Conservation (phyloP, 2,888 invertebrate genomes). For the Harpagoxenus sublaevis region DNA sequence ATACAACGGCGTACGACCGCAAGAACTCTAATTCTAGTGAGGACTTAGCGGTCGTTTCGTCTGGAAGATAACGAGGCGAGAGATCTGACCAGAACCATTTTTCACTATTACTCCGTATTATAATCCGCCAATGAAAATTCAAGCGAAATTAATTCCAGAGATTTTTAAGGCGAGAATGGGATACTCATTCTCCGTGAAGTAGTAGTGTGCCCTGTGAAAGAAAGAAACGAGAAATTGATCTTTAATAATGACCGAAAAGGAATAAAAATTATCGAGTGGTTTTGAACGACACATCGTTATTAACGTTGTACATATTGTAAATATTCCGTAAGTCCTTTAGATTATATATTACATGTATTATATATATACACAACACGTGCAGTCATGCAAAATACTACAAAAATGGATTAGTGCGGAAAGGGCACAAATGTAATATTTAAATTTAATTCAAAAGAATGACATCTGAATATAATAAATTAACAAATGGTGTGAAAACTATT, state of each 20-base stretch:
- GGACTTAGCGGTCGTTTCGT: constrained; percentile 35
- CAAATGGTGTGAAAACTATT: constrained; percentile 86
- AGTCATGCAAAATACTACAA: constrained; percentile 80
- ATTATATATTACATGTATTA: constrained; percentile 83
- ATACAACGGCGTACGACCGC: constrained; percentile 59
- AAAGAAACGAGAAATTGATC: constrained; percentile 50
- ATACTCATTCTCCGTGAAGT: not conserved
- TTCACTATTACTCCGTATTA: constrained; percentile 67
- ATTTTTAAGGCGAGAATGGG: constrained; percentile 21
- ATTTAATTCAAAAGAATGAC: constrained; percentile 78
- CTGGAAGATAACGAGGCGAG: constrained; percentile 57
- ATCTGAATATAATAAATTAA: constrained; percentile 83
- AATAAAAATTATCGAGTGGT: constrained; percentile 76
- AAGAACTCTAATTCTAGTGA: constrained; percentile 10
- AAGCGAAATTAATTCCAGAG: constrained; percentile 64
- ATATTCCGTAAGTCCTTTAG: constrained; percentile 84
- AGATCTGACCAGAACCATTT: constrained; percentile 73
- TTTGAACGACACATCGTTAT: constrained; percentile 80
- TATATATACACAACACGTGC: constrained; percentile 77
- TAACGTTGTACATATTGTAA: constrained; percentile 85
- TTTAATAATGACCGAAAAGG: constrained; percentile 67
- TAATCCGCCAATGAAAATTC: constrained; percentile 51
- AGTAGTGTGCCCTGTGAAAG: not conserved
- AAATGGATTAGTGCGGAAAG: constrained; percentile 82
- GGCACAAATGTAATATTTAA: constrained; percentile 86